phyloP scores from a whole-genome alignment of 2,113 vertebrate genomes.

The Ictalurus punctatus region DNA sequence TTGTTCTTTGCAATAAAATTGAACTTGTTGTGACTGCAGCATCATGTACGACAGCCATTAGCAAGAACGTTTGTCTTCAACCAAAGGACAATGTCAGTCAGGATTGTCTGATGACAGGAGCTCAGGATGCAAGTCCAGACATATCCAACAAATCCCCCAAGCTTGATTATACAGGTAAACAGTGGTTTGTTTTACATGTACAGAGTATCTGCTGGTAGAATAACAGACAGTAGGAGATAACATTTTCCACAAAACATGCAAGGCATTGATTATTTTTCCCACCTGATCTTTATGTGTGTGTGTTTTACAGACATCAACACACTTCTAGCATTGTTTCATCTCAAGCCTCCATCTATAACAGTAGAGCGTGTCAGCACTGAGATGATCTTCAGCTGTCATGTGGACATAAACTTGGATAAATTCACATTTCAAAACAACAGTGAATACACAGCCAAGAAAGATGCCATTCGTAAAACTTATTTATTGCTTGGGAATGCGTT shows the following conservation, averaged over 20 bases:
- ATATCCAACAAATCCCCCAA: not conserved
- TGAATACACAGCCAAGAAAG: conserved; percentile 29
- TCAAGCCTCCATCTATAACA: conserved; percentile 35
- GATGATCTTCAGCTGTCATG: not conserved
- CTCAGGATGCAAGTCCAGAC: not conserved
- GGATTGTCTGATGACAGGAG: not conserved
- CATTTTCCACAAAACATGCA: not conserved
- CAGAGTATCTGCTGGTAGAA: not conserved
- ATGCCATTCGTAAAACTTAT: conserved; percentile 43
- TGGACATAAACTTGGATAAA: conserved; percentile 39
- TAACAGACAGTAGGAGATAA: not conserved
- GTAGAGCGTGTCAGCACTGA: not conserved
- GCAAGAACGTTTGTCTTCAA: not conserved
- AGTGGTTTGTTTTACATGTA: not conserved
- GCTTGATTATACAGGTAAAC: conserved; percentile 18
- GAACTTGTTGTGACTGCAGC: conserved; percentile 3
- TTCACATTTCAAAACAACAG: conserved; percentile 34
- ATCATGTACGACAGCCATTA: not conserved
- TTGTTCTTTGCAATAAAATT: not conserved
- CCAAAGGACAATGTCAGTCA: not conserved
- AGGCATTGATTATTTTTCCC: not conserved
- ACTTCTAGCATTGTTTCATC: conserved; percentile 35
- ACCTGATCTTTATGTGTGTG: not conserved
- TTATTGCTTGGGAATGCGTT: conserved; percentile 26
- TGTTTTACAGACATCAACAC: conserved; percentile 42